Conservation (phyloP, 2,797 vertebrate genomes). For the Martes flavigula region DNA sequence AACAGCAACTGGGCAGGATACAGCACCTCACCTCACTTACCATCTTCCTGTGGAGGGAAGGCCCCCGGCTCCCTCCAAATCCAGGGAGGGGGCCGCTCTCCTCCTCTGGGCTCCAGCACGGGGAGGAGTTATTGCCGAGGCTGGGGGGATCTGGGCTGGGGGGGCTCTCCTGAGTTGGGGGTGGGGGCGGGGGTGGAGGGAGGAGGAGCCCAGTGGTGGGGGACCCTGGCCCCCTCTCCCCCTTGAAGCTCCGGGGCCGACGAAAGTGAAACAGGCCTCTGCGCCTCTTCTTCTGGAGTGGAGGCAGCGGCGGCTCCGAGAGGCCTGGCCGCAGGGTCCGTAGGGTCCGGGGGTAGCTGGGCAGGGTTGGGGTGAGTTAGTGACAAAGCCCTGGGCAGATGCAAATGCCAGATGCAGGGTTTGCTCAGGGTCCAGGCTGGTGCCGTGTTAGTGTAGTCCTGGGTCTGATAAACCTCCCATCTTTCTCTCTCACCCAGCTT, state of each 20-base stretch:
- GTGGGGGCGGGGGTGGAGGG: conserved; percentile 85
- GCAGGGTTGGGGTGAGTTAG: neutral
- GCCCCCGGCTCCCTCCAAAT: conserved; percentile 76
- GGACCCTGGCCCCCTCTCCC: conserved; percentile 82
- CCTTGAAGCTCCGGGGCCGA: conserved; percentile 81
- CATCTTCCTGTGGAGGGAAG: conserved; percentile 82
- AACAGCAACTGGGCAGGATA: neutral
- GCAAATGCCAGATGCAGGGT: neutral
- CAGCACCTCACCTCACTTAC: conserved; percentile 54
- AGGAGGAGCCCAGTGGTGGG: conserved; percentile 83
- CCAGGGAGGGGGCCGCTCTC: conserved; percentile 76
- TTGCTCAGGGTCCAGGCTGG: neutral
- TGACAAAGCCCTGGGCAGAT: neutral
- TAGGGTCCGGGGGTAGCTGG: conserved; percentile 77
- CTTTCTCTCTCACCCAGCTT: neutral
- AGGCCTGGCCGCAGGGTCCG: conserved; percentile 73
- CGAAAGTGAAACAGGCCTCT: conserved; percentile 82
- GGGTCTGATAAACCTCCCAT: neutral
- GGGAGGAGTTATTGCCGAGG: conserved; percentile 70
- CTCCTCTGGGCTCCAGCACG: conserved; percentile 72
- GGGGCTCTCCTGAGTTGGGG: conserved; percentile 81
- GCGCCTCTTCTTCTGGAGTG: conserved; percentile 82
- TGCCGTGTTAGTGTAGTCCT: neutral
- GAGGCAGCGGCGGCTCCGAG: conserved; percentile 68
- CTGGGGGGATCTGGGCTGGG: conserved; percentile 75